Evolutionary conservation across 30 jellyfish, hydroid and myxozoan species (phyloP), one percentile per base, ranked within the genome.

Genomic region (Chrysaora quinquecirrha): DNA sequence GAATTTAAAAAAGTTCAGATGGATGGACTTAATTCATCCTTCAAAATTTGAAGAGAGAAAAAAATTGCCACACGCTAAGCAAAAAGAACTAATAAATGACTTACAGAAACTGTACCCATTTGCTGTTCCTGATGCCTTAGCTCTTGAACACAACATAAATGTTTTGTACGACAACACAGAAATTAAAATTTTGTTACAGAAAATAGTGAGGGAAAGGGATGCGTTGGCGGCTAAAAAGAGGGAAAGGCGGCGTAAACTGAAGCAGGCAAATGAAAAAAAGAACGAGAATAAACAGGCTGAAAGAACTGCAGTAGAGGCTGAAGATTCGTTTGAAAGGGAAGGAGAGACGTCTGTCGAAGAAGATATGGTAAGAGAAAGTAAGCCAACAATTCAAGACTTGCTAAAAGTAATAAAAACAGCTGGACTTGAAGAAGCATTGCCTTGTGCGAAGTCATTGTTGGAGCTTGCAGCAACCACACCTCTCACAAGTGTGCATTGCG

Each of bases 11-110:
- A 80, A 56, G 3, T 80, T 65, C 31, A 65, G 43, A 29, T 77
- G 88, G 88, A 80, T 80, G 84, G 75, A 80, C 12, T 30, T 64
- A n/a, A 63, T 80, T 47, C 90, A 80, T 33, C 90, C 90, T 34
- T 35, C 83, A 76, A 52, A 76, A 76, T 76, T 76, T 60, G 67
- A 50, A 52, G 79, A 76, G 23, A 76, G 87, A 34, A 49, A 54
- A 29, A 54, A 50, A 21, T 22, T 58, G 54, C 54, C 87, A 25
- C 48, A 31, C 29, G 75, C 73, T 20, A 50, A 52, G 62, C 87
- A 76, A 58, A 76, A 29, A 34, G 87, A 60, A 20, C 52, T 76
- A 14, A 76, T 76, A 14, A 28, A 32, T 29, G 78, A 49, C 50
- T 19, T 52, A 4, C 30, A 16, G 7, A 27, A 47, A 2, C 73